These are phyloP conservation scores for Calliphora vicina DNA, from an alignment of 1,140 invertebrate species.

Conservation along the genomic window DNA sequence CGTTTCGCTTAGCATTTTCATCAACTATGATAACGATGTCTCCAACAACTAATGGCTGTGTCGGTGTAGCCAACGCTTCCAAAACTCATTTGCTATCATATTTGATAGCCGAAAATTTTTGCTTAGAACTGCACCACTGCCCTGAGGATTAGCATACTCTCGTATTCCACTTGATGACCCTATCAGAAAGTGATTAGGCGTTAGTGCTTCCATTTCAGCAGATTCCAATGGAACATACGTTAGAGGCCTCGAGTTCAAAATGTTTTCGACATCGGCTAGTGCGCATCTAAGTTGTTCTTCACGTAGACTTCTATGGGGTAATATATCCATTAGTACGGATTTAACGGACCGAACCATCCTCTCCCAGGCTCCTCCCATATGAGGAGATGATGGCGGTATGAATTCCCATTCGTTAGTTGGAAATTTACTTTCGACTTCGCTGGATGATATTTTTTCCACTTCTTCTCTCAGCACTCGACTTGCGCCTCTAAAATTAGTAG, in stretches of 20 bases:
- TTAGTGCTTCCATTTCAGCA: slow-evolving; percentile 46
- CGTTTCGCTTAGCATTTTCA: slow-evolving; percentile 40
- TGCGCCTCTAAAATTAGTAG: slow-evolving; percentile 60
- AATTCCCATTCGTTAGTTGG: slow-evolving; percentile 53
- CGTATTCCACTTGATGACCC: slow-evolving; percentile 43
- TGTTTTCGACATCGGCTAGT: slow-evolving; percentile 37
- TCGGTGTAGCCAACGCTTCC: slow-evolving; percentile 47
- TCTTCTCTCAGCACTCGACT: slow-evolving; percentile 1
- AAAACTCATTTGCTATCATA: slow-evolving; percentile 46
- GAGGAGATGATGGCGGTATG: slow-evolving; percentile 57
- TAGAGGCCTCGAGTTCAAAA: slow-evolving; percentile 46
- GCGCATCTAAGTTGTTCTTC: slow-evolving; percentile 37
- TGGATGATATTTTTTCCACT: background rate
- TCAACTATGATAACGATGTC: slow-evolving; percentile 51
- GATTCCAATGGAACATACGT: slow-evolving; percentile 48
- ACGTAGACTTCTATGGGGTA: background rate
- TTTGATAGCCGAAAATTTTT: slow-evolving; percentile 43
- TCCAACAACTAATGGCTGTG: slow-evolving; percentile 44
- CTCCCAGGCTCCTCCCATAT: slow-evolving; percentile 63
- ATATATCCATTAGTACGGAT: slow-evolving; percentile 44
- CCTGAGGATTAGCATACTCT: slow-evolving; percentile 29
- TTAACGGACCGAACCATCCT: slow-evolving; percentile 57
- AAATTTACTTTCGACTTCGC: background rate
- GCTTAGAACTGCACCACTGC: slow-evolving; percentile 31
- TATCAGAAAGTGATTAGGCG: slow-evolving; percentile 53